Evolutionary conservation across 2,888 invertebrate genomes (phyloP), one percentile per base, ranked within the genome.

Genomic region (Timandra comae): DNA sequence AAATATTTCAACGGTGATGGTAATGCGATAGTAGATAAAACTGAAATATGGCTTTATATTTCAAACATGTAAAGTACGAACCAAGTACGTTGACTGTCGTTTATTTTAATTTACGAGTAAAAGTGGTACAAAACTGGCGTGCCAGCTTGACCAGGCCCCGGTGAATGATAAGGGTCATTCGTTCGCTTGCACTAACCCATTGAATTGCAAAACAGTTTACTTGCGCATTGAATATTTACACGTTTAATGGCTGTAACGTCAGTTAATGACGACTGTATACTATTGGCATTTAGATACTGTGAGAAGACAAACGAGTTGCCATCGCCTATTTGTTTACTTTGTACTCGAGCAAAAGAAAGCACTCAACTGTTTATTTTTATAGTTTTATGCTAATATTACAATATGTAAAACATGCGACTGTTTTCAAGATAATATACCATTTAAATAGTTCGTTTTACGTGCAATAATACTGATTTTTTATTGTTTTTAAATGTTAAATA

Each of bases 121-220:
- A 54, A 53, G 52, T 51, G 48, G 46, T 38, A 30, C 29, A 16
- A 35, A 12, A 30, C 32, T 22, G 29, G 28, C 22, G 28, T 27
- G 28, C 9, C 35, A 28, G 49, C 47, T 42, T 53, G 59, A 57
- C 57, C 55, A 52, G 51, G 42, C 41, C 49, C 41, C 37, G 40
- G 43, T 35, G 42, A 55, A 49, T 35, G 64, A 64, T 63, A 63
- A 71, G 70, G 71, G 71, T 72, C 77, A 75, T 72, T 73, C 72
- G 64, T 67, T 67, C 63, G 57, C 63, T 63, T 60, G 64, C 45
- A 40, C 39, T 38, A 38, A 52, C 59, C 64, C 64, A 79, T 78
- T 77, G 77, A 75, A 78, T 75, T 77, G 76, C 73, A 74, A 74
- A 78, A 51, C 60, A 66, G 64, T 63, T 65, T 61, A 68, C 59